Base-by-base conservation (phyloP, 2,113 vertebrate species). In the Cephalopholis sonnerati region DNA sequence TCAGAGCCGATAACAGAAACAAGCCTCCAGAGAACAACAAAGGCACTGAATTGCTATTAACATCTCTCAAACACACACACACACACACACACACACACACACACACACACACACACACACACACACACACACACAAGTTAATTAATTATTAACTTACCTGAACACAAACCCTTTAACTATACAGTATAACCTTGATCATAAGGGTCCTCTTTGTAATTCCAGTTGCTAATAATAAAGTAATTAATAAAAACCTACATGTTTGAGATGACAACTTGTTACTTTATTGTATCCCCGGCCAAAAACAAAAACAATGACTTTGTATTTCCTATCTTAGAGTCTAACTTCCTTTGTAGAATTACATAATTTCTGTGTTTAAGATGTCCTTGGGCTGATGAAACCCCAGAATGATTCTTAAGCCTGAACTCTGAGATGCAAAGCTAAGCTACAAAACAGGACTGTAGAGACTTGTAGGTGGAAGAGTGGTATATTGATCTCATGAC, bases 1-100 rank as follows among this genome's bases (percentile, higher is more conserved):
- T 74, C 63, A 75, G 74, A 63, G 41, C 65, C 44, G 29, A 74
- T 24, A 77, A 74, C 0, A 5, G 39, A 15, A 46, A 15, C 11
- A 53, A 39, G 39, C 39, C 39, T 39, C 39, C 39, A 39, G 39
- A 39, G 39, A 39, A 39, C 50, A 74, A 51, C 68, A 48, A n/a
- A 25, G 54, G 55, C 50, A 76, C 18, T 63, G 57, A 66, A 77
- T 64, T 67, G 25, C 24, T 58, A 58, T 58, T 54, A 48, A 48
- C 72, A 39, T 39, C 39, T 39, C 51, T 46, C 53, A 62, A 53
- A 48, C 51, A 46, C 53, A 67, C 61, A 25, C 50, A 69, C 18
- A 46, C 51, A 62, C 7, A 58, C 22, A 29, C 29, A 29, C 29
- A 29, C 29, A 29, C 29, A 29, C 2, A 29, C 29, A 29, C 29